phyloP scores from a whole-genome alignment of 1,140 invertebrate species.

The Mercenaria mercenaria region DNA sequence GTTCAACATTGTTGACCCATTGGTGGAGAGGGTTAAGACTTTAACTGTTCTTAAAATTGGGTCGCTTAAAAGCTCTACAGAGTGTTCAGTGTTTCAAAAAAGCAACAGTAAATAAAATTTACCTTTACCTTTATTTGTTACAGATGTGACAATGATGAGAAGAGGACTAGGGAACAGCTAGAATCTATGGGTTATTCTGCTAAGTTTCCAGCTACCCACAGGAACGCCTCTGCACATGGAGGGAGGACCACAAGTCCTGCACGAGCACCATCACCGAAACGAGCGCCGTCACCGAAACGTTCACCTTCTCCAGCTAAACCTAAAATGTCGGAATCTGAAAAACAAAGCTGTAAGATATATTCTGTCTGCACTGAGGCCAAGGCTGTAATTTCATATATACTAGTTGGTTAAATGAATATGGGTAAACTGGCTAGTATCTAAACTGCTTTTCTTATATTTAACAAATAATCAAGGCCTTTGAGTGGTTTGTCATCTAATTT shows the following conservation, averaged over 20 bases:
- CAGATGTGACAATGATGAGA: slow-evolving; percentile 58
- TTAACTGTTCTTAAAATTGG: too few relatives aligned
- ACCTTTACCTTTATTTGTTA: neutral
- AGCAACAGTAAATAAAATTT: too few relatives aligned
- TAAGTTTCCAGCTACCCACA: slow-evolving; percentile 42
- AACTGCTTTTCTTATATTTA: too few relatives aligned
- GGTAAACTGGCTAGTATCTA: too few relatives aligned
- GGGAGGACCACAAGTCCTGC: neutral
- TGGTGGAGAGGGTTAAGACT: too few relatives aligned
- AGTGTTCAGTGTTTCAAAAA: too few relatives aligned
- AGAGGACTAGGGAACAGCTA: slow-evolving; percentile 9
- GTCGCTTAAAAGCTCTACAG: too few relatives aligned
- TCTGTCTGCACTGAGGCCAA: too few relatives aligned
- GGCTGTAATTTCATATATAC: neutral
- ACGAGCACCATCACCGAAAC: neutral
- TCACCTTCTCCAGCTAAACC: slow-evolving; percentile 20
- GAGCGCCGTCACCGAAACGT: neutral
- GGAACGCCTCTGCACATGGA: slow-evolving; percentile 17
- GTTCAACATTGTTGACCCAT: too few relatives aligned
- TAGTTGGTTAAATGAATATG: neutral
- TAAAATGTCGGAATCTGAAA: slow-evolving; percentile 6
- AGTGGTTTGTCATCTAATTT: too few relatives aligned
- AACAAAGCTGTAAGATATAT: slow-evolving; percentile 26
- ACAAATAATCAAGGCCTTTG: too few relatives aligned
- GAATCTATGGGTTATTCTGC: slow-evolving; percentile 56